phyloP scores from a whole-genome alignment of 2,797 vertebrate genomes.

The Ammospiza maritima region DNA sequence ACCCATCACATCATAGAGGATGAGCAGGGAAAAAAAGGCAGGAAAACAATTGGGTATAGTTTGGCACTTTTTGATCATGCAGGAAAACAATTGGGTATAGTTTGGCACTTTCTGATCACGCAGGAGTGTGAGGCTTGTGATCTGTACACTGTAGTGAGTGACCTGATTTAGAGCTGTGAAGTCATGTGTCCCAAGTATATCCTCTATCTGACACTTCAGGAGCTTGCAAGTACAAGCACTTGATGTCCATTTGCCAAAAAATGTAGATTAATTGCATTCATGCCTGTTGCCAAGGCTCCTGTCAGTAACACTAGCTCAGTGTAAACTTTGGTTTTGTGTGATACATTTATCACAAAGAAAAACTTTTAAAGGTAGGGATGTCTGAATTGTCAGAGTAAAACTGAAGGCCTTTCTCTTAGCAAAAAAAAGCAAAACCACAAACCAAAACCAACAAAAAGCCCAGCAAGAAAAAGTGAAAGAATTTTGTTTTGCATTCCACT shows the following conservation, averaged over 20 bases:
- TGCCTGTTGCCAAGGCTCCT: constrained; percentile 23
- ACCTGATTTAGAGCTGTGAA: constrained; percentile 59
- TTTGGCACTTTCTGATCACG: background rate
- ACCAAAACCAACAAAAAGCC: background rate
- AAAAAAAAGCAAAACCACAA: background rate
- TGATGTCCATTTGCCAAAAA: constrained; percentile 55
- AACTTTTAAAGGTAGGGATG: background rate
- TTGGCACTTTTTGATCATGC: no score
- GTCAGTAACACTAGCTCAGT: background rate
- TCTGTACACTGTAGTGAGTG: background rate
- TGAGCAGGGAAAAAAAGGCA: background rate
- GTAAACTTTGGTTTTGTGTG: background rate
- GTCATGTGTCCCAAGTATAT: constrained; percentile 53
- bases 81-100: background rate
- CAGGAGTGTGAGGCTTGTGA: background rate
- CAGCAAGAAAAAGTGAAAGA: background rate
- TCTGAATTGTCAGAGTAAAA: background rate
- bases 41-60: background rate
- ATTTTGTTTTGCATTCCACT: background rate
- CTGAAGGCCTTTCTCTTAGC: background rate
- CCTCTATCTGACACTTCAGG: constrained; percentile 11
- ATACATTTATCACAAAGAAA: background rate
- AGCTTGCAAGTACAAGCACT: constrained; percentile 42
- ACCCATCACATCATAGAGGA: background rate
- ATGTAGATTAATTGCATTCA: constrained; percentile 32